Evolutionary conservation across 2,113 vertebrate species (phyloP).

Genomic region (Istiophorus platypterus): DNA sequence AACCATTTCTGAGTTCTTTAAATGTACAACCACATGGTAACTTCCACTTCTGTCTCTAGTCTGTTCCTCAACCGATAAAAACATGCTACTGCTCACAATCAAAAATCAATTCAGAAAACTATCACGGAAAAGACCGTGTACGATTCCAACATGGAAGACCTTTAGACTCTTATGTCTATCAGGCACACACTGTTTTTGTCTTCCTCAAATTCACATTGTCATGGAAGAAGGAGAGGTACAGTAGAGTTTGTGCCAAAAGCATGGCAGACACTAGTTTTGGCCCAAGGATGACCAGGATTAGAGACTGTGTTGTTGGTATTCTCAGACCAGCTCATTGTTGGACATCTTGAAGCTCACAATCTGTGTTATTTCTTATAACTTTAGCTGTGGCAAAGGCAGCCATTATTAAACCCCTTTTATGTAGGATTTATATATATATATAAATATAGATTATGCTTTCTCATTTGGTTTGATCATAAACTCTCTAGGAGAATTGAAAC

Average conservation of each 20-base stretch:
- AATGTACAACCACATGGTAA: no score
- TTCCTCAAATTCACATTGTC: not conserved
- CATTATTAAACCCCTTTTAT: constrained; percentile 1
- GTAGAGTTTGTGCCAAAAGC: constrained; percentile 1
- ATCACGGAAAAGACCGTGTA: no score
- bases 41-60: no score
- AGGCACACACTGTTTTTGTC: no score
- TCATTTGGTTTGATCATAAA: constrained; percentile 24
- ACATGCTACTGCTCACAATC: no score
- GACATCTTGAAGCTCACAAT: constrained; percentile 10
- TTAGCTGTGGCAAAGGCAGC: constrained; percentile 4
- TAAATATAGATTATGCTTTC: no score
- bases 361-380: constrained; percentile 18
- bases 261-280: not conserved
- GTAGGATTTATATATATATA: constrained; percentile 26
- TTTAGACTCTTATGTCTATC: no score
- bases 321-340: not conserved
- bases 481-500: constrained; percentile 20
- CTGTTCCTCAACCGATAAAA: not conserved
- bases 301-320: not conserved
- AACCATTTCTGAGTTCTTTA: no score
- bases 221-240: constrained; percentile 6
- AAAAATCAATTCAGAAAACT: no score
- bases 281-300: not conserved
- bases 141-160: no score